Evolutionary conservation across 2,113 vertebrate genomes (phyloP).

Genomic region (Apodemus sylvaticus): DNA sequence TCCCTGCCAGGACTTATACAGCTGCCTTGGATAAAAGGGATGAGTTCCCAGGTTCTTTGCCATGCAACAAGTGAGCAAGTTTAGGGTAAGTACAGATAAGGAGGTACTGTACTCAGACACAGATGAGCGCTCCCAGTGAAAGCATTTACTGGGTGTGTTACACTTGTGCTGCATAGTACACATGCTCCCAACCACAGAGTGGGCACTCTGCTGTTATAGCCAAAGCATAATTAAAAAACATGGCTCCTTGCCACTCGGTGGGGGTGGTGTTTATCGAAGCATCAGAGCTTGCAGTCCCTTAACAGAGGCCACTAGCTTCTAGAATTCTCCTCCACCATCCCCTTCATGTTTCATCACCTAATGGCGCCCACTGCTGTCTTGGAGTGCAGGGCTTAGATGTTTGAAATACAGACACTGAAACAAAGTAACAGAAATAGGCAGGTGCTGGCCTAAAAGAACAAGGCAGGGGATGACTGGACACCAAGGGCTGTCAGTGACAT

Average conservation of each 20-base stretch:
- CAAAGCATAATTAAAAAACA: not conserved
- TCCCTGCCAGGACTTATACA: not conserved
- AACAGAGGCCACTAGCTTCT: not conserved
- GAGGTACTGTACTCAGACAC: fast-evolving
- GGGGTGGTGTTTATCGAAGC: not conserved
- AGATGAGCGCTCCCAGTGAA: not conserved
- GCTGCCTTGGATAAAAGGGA: not conserved
- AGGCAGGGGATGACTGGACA: conserved; percentile 52
- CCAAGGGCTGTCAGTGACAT: conserved; percentile 60
- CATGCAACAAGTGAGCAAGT: not conserved
- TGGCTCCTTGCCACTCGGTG: not conserved
- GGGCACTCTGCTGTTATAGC: not conserved
- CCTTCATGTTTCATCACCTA: conserved; percentile 33
- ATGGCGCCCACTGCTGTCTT: not conserved
- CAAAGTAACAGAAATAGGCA: conserved; percentile 21
- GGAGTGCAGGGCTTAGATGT: conserved; percentile 48
- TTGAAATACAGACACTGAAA: conserved; percentile 53
- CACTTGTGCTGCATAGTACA: not conserved
- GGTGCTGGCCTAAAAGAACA: conserved; percentile 33
- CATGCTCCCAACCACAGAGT: not conserved
- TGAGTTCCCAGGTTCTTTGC: not conserved
- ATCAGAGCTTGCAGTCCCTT: not conserved
- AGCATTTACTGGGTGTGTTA: not conserved
- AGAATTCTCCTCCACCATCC: not conserved
- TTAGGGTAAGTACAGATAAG: not conserved